A percentile compares a stretch with the other conserved stretches of the same genome.
Evolutionary conservation across 2,888 invertebrate genomes (phyloP).

Genomic region (Acanthosepion esculentum): DNA sequence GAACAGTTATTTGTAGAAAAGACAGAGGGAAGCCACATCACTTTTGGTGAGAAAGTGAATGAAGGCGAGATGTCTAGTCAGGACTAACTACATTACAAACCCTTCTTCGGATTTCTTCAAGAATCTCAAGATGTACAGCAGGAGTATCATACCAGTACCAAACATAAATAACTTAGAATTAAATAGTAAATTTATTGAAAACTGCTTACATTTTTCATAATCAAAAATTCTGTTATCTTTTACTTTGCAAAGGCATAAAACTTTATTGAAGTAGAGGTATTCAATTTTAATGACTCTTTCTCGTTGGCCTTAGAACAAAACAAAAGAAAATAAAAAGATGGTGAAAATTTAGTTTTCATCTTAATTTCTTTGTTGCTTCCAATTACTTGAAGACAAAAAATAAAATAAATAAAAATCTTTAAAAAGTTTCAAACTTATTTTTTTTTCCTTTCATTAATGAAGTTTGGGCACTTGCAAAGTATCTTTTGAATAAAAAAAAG

Average conservation of each 20-base stretch:
- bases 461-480: not conserved
- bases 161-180: not conserved
- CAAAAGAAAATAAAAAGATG: not conserved
- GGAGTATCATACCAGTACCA: not conserved
- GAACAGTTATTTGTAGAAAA: no score
- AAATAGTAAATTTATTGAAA: not conserved
- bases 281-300: not conserved
- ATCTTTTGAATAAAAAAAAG: not conserved
- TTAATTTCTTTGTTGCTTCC: not conserved
- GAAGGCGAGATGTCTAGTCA: no score
- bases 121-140: no score
- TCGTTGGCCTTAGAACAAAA: not conserved
- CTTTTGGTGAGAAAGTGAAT: no score
- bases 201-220: no score
- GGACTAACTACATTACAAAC: no score
- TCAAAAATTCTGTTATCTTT: not conserved
- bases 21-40: no score
- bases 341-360: not conserved
- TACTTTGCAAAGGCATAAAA: not conserved
- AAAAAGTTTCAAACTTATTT: not conserved
- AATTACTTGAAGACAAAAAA: slow-evolving; percentile 8
- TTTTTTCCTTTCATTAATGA: not conserved
- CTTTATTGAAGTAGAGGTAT: not conserved
- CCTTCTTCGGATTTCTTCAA: no score
- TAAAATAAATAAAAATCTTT: not conserved